Percentiles rank a stretch among this genome's conserved stretches.
phyloP scores from a whole-genome alignment of 2,113 vertebrate genomes.

The Periophthalmus modestus region DNA sequence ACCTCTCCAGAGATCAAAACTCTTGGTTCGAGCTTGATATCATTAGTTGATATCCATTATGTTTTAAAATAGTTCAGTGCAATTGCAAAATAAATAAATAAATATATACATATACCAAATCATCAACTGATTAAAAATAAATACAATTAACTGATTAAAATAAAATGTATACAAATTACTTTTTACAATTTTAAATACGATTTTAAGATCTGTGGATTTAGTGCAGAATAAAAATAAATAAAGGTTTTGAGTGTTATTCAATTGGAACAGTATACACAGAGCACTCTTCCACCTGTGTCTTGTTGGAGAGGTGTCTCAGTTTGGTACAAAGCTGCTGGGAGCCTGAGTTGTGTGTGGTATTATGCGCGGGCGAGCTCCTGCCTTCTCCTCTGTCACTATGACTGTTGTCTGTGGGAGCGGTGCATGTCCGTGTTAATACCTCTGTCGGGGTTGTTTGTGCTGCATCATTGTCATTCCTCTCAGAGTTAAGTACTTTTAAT shows the following conservation, averaged over 20 bases:
- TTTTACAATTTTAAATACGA: too few relatives aligned
- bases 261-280: neutral
- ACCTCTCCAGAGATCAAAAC: too few relatives aligned
- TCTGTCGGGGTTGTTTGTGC: slow-evolving; percentile 43
- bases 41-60: too few relatives aligned
- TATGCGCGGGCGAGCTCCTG: slow-evolving; percentile 1
- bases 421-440: slow-evolving; percentile 46
- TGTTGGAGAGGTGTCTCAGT: neutral
- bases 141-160: too few relatives aligned
- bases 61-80: too few relatives aligned
- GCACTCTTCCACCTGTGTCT: neutral
- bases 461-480: slow-evolving; percentile 52
- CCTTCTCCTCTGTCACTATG: slow-evolving; percentile 25
- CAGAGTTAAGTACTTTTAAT: slow-evolving; percentile 62
- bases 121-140: too few relatives aligned
- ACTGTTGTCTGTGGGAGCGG: slow-evolving; percentile 35
- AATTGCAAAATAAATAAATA: too few relatives aligned
- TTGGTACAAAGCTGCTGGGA: slow-evolving; percentile 5
- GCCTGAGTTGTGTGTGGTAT: slow-evolving; percentile 1
- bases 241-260: neutral
- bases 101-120: too few relatives aligned
- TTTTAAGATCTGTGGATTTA: too few relatives aligned
- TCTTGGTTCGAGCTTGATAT: too few relatives aligned
- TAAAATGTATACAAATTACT: too few relatives aligned
- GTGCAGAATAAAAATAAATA: neutral